These are phyloP conservation scores for Mystacornis crossleyi DNA, from an alignment of 2,113 vertebrate genomes.

Conservation along the genomic window DNA sequence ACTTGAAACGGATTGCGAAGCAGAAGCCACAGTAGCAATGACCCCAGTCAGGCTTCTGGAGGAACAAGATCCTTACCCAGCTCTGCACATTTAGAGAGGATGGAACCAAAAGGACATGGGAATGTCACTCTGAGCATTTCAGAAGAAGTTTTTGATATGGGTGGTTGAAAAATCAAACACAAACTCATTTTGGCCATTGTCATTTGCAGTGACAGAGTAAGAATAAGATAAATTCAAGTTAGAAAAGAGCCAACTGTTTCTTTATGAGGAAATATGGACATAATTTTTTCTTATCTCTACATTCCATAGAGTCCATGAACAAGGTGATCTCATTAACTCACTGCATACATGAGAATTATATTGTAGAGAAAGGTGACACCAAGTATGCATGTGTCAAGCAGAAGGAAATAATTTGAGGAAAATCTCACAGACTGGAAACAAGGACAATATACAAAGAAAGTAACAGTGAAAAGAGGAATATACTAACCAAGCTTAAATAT, in stretches of 20 bases:
- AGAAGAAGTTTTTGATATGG: neutral
- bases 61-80: fast-evolving
- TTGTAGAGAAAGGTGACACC: neutral
- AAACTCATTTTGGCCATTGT: neutral
- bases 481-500: neutral
- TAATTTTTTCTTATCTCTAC: neutral
- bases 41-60: neutral
- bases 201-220: neutral
- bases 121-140: neutral
- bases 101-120: neutral
- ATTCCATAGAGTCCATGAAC: neutral
- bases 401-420: neutral
- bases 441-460: neutral
- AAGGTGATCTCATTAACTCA: neutral
- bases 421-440: neutral
- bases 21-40: neutral
- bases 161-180: neutral
- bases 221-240: neutral
- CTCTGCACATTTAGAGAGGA: neutral
- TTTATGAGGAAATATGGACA: neutral
- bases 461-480: neutral
- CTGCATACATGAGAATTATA: neutral
- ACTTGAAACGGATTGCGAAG: neutral
- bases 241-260: neutral
- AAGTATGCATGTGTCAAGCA: neutral